These are phyloP conservation scores for Takifugu rubripes DNA, from an alignment of 2,797 vertebrate genomes.

Conservation along the genomic window DNA sequence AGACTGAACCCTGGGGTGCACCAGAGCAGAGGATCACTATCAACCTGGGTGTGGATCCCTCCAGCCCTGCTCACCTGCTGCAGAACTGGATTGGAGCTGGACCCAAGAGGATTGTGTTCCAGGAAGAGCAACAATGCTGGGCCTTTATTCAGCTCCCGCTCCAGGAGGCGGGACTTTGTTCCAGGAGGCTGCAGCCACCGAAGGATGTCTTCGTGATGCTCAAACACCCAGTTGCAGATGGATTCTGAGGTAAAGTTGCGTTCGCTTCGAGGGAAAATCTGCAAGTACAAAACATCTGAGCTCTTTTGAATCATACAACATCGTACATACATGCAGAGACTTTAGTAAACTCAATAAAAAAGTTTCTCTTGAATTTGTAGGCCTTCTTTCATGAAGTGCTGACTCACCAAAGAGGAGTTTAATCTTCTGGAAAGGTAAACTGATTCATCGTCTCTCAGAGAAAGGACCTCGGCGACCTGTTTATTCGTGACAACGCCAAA, in stretches of 20 bases:
- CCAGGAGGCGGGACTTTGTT: conserved; percentile 71
- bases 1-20: conserved; percentile 6
- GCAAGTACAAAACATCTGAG: not conserved
- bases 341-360: not conserved
- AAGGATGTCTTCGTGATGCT: conserved; percentile 81
- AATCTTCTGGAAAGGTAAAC: conserved; percentile 90
- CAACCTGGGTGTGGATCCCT: not conserved
- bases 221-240: conserved; percentile 88
- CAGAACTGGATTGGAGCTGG: conserved; percentile 73
- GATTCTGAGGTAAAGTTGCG: conserved; percentile 87
- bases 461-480: conserved; percentile 83
- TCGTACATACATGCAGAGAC: not conserved
- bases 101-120: conserved; percentile 83
- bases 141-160: conserved; percentile 87
- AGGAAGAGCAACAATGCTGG: conserved; percentile 91
- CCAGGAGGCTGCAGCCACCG: conserved; percentile 71
- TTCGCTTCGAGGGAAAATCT: conserved; percentile 84
- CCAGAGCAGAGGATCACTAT: not conserved
- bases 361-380: not conserved
- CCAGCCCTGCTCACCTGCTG: conserved; percentile 80
- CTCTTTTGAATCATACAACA: not conserved
- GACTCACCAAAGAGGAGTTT: conserved; percentile 88
- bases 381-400: not conserved
- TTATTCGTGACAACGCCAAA: conserved; percentile 91
- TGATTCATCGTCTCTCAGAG: conserved; percentile 78